Conservation (phyloP, 2,888 invertebrate genomes). For the Noctua pronuba region DNA sequence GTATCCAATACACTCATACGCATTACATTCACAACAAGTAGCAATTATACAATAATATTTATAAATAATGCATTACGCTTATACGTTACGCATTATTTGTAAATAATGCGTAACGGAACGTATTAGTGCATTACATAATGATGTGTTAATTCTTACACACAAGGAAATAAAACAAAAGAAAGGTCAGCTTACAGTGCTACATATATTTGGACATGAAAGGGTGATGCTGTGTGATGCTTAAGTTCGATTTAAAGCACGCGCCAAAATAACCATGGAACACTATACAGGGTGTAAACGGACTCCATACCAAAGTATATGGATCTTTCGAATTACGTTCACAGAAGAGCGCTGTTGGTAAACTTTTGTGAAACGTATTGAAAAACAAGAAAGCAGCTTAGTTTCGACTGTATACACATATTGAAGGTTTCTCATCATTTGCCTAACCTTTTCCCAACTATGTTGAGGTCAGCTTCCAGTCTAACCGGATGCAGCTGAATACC, state of each 20-base stretch:
- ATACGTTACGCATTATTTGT: not conserved
- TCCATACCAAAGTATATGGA: not conserved
- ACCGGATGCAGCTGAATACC: not conserved
- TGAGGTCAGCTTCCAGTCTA: not conserved
- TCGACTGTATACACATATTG: not conserved
- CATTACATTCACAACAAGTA: conserved; percentile 3
- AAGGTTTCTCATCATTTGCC: not conserved
- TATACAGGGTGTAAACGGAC: too few species aligned
- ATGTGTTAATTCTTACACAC: too few species aligned
- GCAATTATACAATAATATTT: conserved; percentile 30
- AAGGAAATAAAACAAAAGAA: too few species aligned
- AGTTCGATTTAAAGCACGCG: too few species aligned
- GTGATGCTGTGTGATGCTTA: too few species aligned
- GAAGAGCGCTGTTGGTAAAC: not conserved
- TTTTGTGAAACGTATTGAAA: not conserved
- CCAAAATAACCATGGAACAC: too few species aligned
- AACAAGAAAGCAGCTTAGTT: not conserved
- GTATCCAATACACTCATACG: not conserved
- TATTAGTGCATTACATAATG: too few species aligned
- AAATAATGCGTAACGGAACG: conserved; percentile 22
- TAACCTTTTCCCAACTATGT: not conserved
- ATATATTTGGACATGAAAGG: too few species aligned
- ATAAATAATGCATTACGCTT: conserved; percentile 1
- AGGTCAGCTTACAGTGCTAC: too few species aligned
- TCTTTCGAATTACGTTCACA: not conserved